Evolutionary conservation across 2,797 vertebrate species (phyloP).

Genomic region (Leptatherina wallacei): DNA sequence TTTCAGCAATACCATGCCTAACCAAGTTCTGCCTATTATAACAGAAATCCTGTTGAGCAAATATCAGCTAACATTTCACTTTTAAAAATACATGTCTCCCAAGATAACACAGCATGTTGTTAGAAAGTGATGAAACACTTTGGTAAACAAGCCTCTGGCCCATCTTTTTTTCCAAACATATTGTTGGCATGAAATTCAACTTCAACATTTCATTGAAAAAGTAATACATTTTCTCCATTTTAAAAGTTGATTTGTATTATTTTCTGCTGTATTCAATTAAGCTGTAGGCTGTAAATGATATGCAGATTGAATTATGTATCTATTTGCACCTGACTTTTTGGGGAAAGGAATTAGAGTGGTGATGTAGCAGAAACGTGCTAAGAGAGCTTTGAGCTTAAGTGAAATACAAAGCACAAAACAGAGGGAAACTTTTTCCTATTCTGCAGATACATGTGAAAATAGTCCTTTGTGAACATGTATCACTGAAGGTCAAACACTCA

Average conservation of each 20-base stretch:
- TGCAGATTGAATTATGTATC: neutral
- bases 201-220: neutral
- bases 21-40: neutral
- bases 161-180: neutral
- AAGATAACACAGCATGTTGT: neutral
- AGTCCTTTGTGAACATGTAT: neutral
- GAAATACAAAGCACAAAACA: neutral
- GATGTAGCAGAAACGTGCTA: neutral
- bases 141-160: neutral
- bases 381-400: neutral
- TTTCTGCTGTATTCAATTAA: neutral
- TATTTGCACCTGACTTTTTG: neutral
- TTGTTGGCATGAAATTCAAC: neutral
- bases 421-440: neutral
- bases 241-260: neutral
- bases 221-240: neutral
- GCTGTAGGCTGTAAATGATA: neutral
- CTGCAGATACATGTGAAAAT: constrained; percentile 4
- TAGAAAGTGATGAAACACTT: neutral
- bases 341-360: neutral
- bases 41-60: neutral
- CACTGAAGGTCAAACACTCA: constrained; percentile 4
- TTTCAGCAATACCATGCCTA: neutral
- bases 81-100: neutral
- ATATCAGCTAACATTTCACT: neutral